phyloP scores from a whole-genome alignment of 2,888 invertebrate species.

The Aphidoletes aphidimyza region DNA sequence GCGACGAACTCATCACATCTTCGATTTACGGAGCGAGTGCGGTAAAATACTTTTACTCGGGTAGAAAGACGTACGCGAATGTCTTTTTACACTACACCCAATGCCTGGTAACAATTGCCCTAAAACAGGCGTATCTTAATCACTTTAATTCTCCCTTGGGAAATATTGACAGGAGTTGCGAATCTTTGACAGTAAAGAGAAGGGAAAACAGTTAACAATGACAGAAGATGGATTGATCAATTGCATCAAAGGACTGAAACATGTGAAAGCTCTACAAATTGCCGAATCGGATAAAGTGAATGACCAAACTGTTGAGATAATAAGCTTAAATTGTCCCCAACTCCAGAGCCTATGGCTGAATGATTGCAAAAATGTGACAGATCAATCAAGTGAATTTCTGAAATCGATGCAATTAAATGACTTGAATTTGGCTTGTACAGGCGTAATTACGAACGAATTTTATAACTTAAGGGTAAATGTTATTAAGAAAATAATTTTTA shows the following conservation, averaged over 20 bases:
- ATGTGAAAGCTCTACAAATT: conserved; percentile 10
- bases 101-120: too few species aligned
- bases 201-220: background rate
- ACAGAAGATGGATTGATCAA: background rate
- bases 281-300: background rate
- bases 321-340: background rate
- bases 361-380: background rate
- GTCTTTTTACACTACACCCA: too few species aligned
- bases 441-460: too few species aligned
- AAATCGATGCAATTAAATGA: conserved; percentile 1
- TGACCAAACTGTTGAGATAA: background rate
- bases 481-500: background rate
- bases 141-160: too few species aligned
- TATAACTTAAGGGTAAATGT: background rate
- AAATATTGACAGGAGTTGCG: background rate
- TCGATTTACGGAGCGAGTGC: too few species aligned
- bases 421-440: background rate
- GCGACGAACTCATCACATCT: too few species aligned
- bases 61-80: too few species aligned
- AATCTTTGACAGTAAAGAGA: background rate
- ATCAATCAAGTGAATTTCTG: background rate
- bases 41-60: too few species aligned
- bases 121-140: too few species aligned
- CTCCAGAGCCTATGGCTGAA: background rate
- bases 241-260: background rate